Evolutionary conservation across 2,888 invertebrate species (phyloP), one percentile per base, ranked within the genome.

Genomic region (Platypus cylindrus): DNA sequence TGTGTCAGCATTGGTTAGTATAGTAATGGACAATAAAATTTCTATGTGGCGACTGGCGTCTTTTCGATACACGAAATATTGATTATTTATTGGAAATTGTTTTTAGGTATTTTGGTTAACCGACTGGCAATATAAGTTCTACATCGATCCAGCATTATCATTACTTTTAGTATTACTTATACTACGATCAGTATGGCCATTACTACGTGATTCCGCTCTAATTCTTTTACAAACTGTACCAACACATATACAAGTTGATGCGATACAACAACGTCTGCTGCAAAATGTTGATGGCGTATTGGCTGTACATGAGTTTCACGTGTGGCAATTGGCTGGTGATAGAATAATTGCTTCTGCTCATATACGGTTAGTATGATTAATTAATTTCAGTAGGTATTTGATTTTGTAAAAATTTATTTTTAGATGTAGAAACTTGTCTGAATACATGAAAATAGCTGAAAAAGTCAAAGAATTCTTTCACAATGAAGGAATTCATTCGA

Each of bases 211-310:
- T 62, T 94, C 95, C 0, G 93, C 94, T 3, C 68, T 93, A 44
- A 95, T 97, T 54, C 66, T 97, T 40, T 68, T 98, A 30, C 97
- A 98, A 66, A 94, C 95, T n/a, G 94, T 95, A 38, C 98, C 98
- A 31, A 91, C 91, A 11, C 94, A 95, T 62, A 91, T 97, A 55
- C 85, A 90, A 66, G 85, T 90, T 47, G 90, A 91, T 59, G 87
- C 84, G 32, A 87, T 94, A 52, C 84, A 91, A 59, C 74, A 83
- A 51, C 76, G 89, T 43, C 65, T 95, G 27, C 60, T 91, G 41
- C 80, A 83, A 53, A 86, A 87, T 55, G 85, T 95, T 16, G 90
- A 93, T 52, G 95, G 95, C 0, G 90, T 95, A 14, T 62, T 93
- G 34, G 94, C 91, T 0, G 91, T 97, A 2, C 95, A 97, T 56